Evolutionary conservation across 1,140 invertebrate species (phyloP), one percentile per base, ranked within the genome.

Genomic region (Antheraea pernyi): DNA sequence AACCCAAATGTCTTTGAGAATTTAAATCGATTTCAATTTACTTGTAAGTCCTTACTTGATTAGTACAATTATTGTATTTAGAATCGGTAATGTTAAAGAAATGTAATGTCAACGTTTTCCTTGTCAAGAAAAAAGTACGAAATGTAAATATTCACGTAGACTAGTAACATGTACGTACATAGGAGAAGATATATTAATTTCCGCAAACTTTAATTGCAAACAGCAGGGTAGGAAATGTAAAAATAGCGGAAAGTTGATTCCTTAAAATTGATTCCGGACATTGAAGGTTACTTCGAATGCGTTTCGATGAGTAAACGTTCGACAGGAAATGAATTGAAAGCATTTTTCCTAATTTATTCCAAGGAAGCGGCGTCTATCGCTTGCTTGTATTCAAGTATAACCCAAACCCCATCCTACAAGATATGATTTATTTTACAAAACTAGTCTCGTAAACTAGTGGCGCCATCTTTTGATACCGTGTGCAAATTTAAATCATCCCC

Each of bases 251-350:
- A 78, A 77, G 75, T 75, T 71, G 80, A 83, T 84, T 84, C 79
- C 71, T 67, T 72, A 78, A 89, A 88, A 88, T 91, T 87, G 81
- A 88, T 87, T 86, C 79, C 79, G 79, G 80, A 86, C 79, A 85
- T 84, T 75, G 80, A 79, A 77, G 70, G 72, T 71, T 30, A 65
- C 42, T 48, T 46, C 65, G 68, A 78, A 80, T 77, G 75, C 81
- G 75, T 79, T 77, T 77, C 75, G 75, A 59, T 70, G 73, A 80
- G 83, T 76, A 86, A 89, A 88, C 79, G 80, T 84, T 86, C 78
- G 80, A 78, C 72, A 62, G 76, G 78, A 72, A 84, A 82, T 86
- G 79, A 88, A 87, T 88, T 80, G 72, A 82, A 85, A 89, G 87
- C 80, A 81, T 81, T 85, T n/a, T 83, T 78, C 80, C 79, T 84